These are phyloP conservation scores for Ellobius talpinus DNA, from an alignment of 2,113 vertebrate species.

Conservation along the genomic window DNA sequence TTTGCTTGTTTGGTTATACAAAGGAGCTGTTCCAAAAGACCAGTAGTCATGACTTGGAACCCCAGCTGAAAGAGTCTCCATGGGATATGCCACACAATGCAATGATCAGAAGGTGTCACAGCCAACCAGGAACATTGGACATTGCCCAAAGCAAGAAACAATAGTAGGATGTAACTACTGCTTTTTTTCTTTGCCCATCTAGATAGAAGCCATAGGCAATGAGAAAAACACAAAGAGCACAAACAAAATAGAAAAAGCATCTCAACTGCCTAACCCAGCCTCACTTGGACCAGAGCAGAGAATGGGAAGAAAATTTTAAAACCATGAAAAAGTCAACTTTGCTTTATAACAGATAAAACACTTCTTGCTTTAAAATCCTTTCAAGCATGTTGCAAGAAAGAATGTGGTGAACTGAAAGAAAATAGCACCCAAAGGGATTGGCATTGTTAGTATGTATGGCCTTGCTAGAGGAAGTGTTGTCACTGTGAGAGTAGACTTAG, in stretches of 20 bases:
- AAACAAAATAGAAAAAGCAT: not conserved
- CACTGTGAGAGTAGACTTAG: no score
- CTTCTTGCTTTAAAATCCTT: not conserved
- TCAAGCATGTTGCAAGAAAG: not conserved
- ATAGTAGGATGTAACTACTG: fast-evolving
- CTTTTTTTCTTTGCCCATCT: not conserved
- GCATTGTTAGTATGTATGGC: no score
- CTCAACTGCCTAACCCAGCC: no score
- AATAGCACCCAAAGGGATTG: no score
- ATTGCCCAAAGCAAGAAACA: fast-evolving
- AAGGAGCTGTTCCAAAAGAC: not conserved
- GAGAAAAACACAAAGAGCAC: not conserved
- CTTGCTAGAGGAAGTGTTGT: no score
- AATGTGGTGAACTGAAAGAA: no score
- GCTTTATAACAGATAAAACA: not conserved
- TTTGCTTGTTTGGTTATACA: not conserved
- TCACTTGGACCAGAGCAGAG: not conserved
- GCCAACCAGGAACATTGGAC: fast-evolving
- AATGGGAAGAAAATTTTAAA: not conserved
- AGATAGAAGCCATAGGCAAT: not conserved
- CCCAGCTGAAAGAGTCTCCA: fast-evolving
- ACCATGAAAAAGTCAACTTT: not conserved
- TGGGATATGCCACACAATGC: fast-evolving
- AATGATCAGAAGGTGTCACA: not conserved
- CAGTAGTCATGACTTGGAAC: not conserved